These are phyloP conservation scores for Meganola albula DNA, from an alignment of 2,888 invertebrate genomes.

Conservation along the genomic window DNA sequence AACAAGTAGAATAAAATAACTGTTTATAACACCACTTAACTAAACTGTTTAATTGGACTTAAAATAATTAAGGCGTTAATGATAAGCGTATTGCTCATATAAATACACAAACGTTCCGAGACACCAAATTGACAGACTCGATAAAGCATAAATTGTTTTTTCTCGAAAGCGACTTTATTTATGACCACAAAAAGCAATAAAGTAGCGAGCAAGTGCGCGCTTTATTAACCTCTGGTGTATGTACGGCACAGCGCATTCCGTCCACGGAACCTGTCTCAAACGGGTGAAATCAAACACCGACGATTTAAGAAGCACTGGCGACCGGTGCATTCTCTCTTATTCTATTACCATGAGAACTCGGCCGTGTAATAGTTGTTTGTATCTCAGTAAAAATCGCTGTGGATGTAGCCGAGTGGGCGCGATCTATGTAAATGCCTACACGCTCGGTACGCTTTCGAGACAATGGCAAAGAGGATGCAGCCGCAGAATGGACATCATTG, in stretches of 20 bases:
- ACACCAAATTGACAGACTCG: constrained; percentile 46
- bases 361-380: constrained; percentile 59
- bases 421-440: constrained; percentile 70
- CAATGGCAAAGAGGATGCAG: constrained; percentile 52
- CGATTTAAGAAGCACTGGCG: constrained; percentile 45
- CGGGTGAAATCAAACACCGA: constrained; percentile 53
- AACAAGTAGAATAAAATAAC: no score
- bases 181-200: constrained; percentile 70
- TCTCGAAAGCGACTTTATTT: constrained; percentile 63
- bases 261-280: constrained; percentile 54
- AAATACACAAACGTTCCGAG: constrained; percentile 29
- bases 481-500: constrained; percentile 45
- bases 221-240: constrained; percentile 66
- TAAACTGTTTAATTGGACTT: no score
- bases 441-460: constrained; percentile 64
- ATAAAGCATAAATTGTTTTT: constrained; percentile 59
- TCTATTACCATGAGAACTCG: constrained; percentile 53
- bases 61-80: constrained; percentile 1
- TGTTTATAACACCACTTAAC: no score
- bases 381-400: constrained; percentile 56
- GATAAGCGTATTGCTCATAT: constrained; percentile 17
- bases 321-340: constrained; percentile 40
- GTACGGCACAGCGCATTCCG: constrained; percentile 32
- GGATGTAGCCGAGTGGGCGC: constrained; percentile 57
- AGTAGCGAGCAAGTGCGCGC: constrained; percentile 68